Base-by-base conservation (phyloP, 2,888 invertebrate species). In the Drosophila robusta region DNA sequence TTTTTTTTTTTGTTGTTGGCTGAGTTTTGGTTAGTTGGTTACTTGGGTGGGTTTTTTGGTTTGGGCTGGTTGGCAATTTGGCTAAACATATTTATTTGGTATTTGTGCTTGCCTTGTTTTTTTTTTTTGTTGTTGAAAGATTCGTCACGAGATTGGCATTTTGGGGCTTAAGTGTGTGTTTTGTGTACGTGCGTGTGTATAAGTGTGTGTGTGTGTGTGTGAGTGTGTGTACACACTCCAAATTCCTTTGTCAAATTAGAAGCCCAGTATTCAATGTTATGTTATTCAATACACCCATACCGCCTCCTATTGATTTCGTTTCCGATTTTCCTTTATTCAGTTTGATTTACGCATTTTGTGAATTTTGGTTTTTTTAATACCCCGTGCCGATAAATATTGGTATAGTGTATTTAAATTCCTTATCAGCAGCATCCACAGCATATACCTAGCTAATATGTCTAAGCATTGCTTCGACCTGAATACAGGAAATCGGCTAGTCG, bases 1-100 rank as follows among this genome's bases (percentile, higher is more conserved):
- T 86, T 71, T 71, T 60, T 60, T 29, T 41, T 62, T 50, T 29
- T 32, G 38, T 68, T 55, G n/a, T 47, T 41, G 26, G 26, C 1
- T 29, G 26, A 29, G 26, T 45, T 29, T 45, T 41, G 29, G 29
- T 29, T 29, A 29, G 29, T 29, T 29, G 8, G 29, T 9, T 29
- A 26, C 26, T 26, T 26, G 26, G 26, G 8, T 29, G 29, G 29
- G 29, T 34, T 34, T 12, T 32, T 11, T 32, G 5, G 5, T 32
- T 32, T 63, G n/a, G 22, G 50, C 62, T 18, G 50, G 24, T 45
- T 72, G 75, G 75, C 87, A 85, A 87, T 85, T 85, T 85, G 76
- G 87, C 80, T 81, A 85, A 85, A 85, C 82, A 87, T 85, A 85
- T 85, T 85, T 87, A 78, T 85, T 85, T 83, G 87, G 69, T 75